Evolutionary conservation across 2,113 vertebrate genomes (phyloP), one percentile per base, ranked within the genome.

Genomic region (Scomber scombrus): DNA sequence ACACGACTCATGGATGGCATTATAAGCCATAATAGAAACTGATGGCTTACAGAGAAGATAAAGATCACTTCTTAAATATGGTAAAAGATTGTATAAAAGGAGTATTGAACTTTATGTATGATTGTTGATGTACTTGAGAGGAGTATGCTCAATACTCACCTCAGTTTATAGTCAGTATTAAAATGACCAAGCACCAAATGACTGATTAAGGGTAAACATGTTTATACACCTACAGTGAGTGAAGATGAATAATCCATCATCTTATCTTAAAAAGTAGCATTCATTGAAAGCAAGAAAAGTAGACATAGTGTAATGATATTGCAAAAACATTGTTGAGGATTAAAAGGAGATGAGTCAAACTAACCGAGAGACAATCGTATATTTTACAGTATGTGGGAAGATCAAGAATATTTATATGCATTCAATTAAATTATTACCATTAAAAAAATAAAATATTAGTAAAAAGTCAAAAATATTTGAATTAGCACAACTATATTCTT

Each of bases 1-100:
- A 70, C 49, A 61, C 31, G 18, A 58, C 62, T 77, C 67, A 43
- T 34, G 66, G 75, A 75, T 91, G 86, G 84, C 82, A 89, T 89
- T 89, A 80, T 46, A 51, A 85, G 60, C 60, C 62, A 62, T 92
- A 92, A 92, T 82, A 66, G 29, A 85, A 87, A 57, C 46, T 88
- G 86, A 90, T 72, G 89, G 78, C 68, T 83, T 81, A 78, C 82
- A 80, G 15, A 84, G 74, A 69, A 58, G 65, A 88, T 86, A 86
- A 90, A 78, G 54, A 80, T 89, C 78, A 89, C 66, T 79, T 61
- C 13, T 15, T 21, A 75, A 75, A 34, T 43, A 15, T 31, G 8
- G 10, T 23, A 23, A 62, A 57, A 50, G 1, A 16, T 34, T 19
- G 45, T 63, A 18, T 19, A 49, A 4, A 7, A 47, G 10, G 11